Percentiles rank a stretch among this genome's conserved stretches.
Evolutionary conservation across 2,888 invertebrate genomes (phyloP).

Genomic region (Caenorhabditis sp.): DNA sequence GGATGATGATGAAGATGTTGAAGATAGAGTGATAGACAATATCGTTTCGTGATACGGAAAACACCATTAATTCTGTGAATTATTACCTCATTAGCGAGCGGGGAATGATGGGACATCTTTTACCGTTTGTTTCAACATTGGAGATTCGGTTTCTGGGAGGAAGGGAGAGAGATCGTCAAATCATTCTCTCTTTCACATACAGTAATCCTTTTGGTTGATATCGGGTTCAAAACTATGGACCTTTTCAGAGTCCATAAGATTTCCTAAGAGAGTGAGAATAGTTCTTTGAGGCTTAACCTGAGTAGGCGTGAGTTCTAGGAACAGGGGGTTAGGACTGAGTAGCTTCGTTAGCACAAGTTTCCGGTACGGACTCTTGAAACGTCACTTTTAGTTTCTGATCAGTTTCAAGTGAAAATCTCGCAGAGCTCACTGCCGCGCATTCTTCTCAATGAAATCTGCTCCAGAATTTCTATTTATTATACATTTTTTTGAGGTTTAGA

Average conservation of each 20-base stretch:
- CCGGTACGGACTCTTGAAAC: too few species aligned
- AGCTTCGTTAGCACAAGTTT: too few species aligned
- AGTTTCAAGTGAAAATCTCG: too few species aligned
- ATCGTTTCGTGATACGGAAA: conserved; percentile 17
- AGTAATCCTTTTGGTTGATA: neutral
- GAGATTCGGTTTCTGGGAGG: neutral
- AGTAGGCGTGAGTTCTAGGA: too few species aligned
- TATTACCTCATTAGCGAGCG: conserved; percentile 24
- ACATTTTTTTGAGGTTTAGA: too few species aligned
- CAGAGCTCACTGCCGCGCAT: too few species aligned
- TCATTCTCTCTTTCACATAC: neutral
- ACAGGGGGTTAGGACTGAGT: too few species aligned
- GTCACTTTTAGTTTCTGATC: too few species aligned
- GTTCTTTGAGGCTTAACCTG: too few species aligned
- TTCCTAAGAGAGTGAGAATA: too few species aligned
- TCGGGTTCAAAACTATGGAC: neutral
- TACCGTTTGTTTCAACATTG: conserved; percentile 7
- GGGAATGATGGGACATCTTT: conserved; percentile 5
- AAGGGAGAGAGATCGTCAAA: neutral
- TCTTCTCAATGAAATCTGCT: too few species aligned
- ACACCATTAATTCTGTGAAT: conserved; percentile 30
- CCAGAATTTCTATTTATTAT: too few species aligned
- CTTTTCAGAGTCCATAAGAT: neutral
- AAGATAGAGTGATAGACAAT: conserved; percentile 13
- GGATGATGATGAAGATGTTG: neutral